These are phyloP conservation scores for Lucifuga dentata DNA, from an alignment of 2,113 vertebrate species.

Conservation along the genomic window DNA sequence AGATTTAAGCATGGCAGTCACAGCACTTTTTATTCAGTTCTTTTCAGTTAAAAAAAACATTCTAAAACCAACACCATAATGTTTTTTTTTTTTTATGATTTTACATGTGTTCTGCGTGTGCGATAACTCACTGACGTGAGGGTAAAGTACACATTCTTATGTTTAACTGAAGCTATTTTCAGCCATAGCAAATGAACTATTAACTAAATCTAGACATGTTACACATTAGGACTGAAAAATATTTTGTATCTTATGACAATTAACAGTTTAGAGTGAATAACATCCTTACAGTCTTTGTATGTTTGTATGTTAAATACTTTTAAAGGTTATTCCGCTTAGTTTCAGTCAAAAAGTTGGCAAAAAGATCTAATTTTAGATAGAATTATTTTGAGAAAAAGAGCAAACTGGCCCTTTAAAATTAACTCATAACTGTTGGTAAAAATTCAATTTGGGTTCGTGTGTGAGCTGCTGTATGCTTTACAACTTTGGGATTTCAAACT, in stretches of 20 bases:
- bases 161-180: neutral
- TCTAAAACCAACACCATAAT: neutral
- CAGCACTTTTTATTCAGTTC: neutral
- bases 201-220: neutral
- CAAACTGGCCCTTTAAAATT: too few relatives aligned
- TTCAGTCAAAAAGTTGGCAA: too few relatives aligned
- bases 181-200: neutral
- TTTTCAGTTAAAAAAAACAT: neutral
- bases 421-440: too few relatives aligned
- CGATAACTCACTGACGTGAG: neutral
- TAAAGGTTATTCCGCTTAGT: too few relatives aligned
- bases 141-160: neutral
- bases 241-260: neutral
- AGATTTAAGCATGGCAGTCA: constrained; percentile 19
- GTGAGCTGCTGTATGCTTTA: too few relatives aligned
- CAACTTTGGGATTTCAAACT: too few relatives aligned
- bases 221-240: too few relatives aligned
- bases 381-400: too few relatives aligned
- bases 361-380: too few relatives aligned
- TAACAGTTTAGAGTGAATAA: neutral
- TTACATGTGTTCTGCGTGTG: neutral
- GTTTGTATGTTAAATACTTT: too few relatives aligned
- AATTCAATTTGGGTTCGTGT: too few relatives aligned
- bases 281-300: neutral
- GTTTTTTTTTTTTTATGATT: neutral